phyloP scores from a whole-genome alignment of 2,113 vertebrate species.

The Fulmarus glacialis region DNA sequence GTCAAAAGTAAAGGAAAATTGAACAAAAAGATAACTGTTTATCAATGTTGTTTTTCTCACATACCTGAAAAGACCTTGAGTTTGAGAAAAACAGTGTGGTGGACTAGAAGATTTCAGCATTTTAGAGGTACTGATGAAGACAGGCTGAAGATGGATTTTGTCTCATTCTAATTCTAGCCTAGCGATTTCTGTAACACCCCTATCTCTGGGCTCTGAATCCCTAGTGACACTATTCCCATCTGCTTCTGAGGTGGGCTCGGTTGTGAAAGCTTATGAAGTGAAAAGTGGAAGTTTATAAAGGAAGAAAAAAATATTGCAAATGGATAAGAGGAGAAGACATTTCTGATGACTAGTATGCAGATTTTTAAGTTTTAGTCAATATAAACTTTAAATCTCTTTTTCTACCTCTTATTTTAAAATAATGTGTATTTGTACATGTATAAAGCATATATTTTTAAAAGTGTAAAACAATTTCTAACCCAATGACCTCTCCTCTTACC shows the following conservation, averaged over 20 bases:
- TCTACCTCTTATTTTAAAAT: neutral
- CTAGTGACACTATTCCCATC: neutral
- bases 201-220: neutral
- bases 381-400: neutral
- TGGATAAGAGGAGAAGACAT: neutral
- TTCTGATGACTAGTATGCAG: neutral
- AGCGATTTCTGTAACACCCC: neutral
- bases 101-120: neutral
- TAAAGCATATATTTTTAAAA: neutral
- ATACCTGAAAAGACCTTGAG: neutral
- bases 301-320: neutral
- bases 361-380: neutral
- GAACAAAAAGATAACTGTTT: neutral
- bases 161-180: neutral
- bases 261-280: neutral
- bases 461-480: neutral
- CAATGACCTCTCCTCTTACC: neutral
- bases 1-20: neutral
- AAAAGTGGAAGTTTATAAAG: neutral
- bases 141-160: neutral
- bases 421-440: accelerated
- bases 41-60: neutral
- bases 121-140: neutral
- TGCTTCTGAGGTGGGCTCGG: neutral
- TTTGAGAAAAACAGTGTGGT: neutral